Base-by-base conservation (phyloP, 2,797 vertebrate species). In the Sebastes kiyomatsui region DNA sequence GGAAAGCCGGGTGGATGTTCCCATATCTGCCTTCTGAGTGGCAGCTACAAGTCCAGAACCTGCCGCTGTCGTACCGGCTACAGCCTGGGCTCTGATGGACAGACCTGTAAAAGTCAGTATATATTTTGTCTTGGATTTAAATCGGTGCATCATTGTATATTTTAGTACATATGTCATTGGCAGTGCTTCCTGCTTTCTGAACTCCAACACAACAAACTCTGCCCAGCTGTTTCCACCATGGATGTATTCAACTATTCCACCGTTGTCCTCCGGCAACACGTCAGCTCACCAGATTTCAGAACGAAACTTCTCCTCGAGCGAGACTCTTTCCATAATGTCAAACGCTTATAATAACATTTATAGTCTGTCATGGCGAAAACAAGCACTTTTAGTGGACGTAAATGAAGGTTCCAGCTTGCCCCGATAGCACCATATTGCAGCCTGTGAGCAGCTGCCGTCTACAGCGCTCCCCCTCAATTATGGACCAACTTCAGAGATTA, bases 51-150 rank as follows among this genome's bases (percentile, higher is more conserved):
- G 94, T 96, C 96, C 75, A 94, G 97, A 91, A 97, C 94, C 77
- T 99, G 99, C 94, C 98, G 98, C 87, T 99, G 99, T 93, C 97
- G 96, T 74, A 97, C 95, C 0, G 98, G 98, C 81, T 99, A 97
- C 94, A 96, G 96, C 88, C 91, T 99, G 88, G 97, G 96, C 55
- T 97, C 87, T 4, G 98, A 99, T 67, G 96, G 98, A 92, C 96
- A 94, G 93, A 96, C 98, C 87, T 99, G 99, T 95, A 99, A 99
- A 99, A 98, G 99, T 99, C 95, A 90, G 99, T 99, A 75, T 2
- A 62, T 55, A 10, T 87, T 87, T 66, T 61, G 1, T 27, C 8
- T 61, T 62, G 3, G 3, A 52, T 56, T 4, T 64, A 27, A 73
- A 73, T 38, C 23, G 6, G 10, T 77, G 12, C 18, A 23, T 22